Evolutionary conservation across 2,888 invertebrate genomes (phyloP).

Genomic region (Drosophila subquinaria): DNA sequence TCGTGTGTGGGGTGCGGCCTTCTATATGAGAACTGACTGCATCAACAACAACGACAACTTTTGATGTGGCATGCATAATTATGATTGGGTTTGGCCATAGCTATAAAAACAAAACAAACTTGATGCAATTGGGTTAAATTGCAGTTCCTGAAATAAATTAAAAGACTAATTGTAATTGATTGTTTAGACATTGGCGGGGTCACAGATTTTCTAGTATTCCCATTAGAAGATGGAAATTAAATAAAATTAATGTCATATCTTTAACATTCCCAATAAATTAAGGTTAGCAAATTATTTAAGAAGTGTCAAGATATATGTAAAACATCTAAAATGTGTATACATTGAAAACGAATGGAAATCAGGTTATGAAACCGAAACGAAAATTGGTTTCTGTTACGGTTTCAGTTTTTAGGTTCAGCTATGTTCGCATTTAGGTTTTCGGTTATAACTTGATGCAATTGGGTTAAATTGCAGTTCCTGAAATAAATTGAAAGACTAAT

Average conservation of each 20-base stretch:
- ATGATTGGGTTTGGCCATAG: constrained; percentile 26
- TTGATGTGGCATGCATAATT: constrained; percentile 43
- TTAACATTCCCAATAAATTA: too few species aligned
- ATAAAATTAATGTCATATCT: too few species aligned
- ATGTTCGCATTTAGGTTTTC: too few species aligned
- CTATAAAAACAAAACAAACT: constrained; percentile 1
- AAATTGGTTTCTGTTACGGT: too few species aligned
- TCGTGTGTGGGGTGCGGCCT: constrained; percentile 46
- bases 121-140: constrained; percentile 44
- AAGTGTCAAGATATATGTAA: too few species aligned
- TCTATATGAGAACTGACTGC: constrained; percentile 24
- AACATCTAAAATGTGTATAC: too few species aligned
- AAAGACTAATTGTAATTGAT: constrained; percentile 2
- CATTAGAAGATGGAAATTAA: not conserved
- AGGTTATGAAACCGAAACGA: too few species aligned
- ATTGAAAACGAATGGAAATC: too few species aligned
- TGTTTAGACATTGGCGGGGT: not conserved
- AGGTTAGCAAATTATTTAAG: too few species aligned
- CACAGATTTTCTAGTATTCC: not conserved
- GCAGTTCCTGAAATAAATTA: constrained; percentile 9
- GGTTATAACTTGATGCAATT: constrained; percentile 29
- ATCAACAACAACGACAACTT: constrained; percentile 10
- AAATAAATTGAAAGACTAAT: constrained; percentile 3
- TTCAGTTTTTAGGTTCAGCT: too few species aligned
- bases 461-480: constrained; percentile 32